Conservation (phyloP, 2,797 vertebrate species). For the Myotis myotis region DNA sequence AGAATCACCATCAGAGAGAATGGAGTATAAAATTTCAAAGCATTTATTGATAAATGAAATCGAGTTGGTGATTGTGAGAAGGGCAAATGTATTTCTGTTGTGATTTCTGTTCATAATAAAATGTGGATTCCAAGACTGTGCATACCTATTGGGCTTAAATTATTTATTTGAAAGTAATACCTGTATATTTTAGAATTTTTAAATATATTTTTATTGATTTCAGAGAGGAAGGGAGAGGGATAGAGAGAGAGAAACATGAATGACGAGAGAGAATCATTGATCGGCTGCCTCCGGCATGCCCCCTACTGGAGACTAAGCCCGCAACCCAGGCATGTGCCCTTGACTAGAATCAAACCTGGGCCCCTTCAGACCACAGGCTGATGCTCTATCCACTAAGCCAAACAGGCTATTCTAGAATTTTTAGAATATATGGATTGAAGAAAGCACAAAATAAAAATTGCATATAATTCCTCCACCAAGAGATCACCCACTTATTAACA, state of each 20-base stretch:
- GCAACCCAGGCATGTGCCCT: too few species aligned
- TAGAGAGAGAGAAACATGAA: too few species aligned
- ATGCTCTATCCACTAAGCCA: too few species aligned
- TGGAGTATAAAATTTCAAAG: slow-evolving; percentile 47
- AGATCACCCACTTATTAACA: background rate
- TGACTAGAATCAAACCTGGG: too few species aligned
- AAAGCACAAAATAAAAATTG: background rate
- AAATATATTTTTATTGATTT: background rate
- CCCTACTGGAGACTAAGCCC: too few species aligned
- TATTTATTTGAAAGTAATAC: slow-evolving; percentile 50
- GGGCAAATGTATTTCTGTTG: slow-evolving; percentile 25
- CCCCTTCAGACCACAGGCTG: too few species aligned
- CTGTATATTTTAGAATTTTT: background rate
- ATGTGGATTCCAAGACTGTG: slow-evolving; percentile 34
- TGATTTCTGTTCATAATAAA: slow-evolving; percentile 48
- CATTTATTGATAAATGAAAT: slow-evolving; percentile 24
- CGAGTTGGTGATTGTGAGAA: slow-evolving; percentile 19
- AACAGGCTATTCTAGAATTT: background rate
- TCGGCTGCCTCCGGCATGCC: too few species aligned
- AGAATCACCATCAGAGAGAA: slow-evolving; percentile 53
- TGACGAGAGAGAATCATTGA: too few species aligned
- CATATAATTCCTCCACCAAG: background rate
- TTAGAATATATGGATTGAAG: background rate
- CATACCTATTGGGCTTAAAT: slow-evolving; percentile 2
- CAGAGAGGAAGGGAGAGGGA: too few species aligned